phyloP scores from a whole-genome alignment of 2,113 vertebrate genomes.

The Indicator maculatus region DNA sequence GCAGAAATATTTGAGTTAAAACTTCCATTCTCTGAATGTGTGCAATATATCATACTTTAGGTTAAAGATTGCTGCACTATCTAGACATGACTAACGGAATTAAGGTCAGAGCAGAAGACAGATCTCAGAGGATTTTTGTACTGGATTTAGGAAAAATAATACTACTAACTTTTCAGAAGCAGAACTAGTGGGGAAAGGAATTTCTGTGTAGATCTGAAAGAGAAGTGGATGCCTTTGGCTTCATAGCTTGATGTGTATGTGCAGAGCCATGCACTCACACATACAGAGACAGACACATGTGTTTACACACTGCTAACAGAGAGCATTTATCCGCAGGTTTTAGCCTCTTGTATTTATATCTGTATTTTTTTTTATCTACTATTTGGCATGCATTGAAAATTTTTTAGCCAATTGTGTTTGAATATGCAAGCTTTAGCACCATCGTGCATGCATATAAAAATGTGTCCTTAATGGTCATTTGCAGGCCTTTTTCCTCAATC shows the following conservation, averaged over 20 bases:
- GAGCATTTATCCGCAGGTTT: background rate
- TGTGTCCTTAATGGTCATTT: background rate
- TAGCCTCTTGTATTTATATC: background rate
- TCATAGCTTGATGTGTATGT: background rate
- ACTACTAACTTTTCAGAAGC: background rate
- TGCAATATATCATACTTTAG: background rate
- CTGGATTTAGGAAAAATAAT: background rate
- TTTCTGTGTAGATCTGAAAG: background rate
- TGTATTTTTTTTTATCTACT: background rate
- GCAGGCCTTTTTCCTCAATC: background rate
- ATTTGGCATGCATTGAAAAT: background rate
- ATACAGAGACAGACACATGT: background rate
- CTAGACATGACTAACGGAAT: conserved; percentile 13
- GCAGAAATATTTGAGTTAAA: background rate
- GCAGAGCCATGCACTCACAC: background rate
- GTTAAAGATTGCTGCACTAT: background rate
- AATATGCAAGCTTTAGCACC: background rate
- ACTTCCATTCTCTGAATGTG: background rate
- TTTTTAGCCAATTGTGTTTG: background rate
- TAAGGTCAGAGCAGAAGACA: conserved; percentile 7
- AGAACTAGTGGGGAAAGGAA: background rate
- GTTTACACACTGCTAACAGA: background rate
- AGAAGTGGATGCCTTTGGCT: background rate
- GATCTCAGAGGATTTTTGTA: conserved; percentile 3
- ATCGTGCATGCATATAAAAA: background rate